Base-by-base conservation (phyloP, 2,797 vertebrate species). In the Bradypus variegatus region DNA sequence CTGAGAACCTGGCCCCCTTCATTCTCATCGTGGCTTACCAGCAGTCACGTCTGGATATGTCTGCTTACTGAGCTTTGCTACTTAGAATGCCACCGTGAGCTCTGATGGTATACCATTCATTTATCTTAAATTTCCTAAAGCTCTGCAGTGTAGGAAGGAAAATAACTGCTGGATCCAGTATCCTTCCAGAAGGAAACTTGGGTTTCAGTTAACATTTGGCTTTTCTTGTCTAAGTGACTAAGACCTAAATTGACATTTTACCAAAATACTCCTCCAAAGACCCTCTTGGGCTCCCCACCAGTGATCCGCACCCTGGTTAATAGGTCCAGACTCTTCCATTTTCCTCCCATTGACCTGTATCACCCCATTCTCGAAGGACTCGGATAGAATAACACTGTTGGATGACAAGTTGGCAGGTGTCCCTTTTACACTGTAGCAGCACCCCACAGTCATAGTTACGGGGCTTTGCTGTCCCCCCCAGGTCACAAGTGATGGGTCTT, bases 81-180 rank as follows among this genome's bases (percentile, higher is more conserved):
- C 69, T 72, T 76, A 55, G 45, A 60, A 60, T 0, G 12, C 45
- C 48, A 70, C 27, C n/a, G 53, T n/a, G 86, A 10, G 48, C 55
- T 60, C 53, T 41, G n/a, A 27, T 31, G 50, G 14, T 45, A 64
- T 76, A 33, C 50, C 6, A 3, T 88, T 65, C 33, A 12, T 79
- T 69, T 62, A 67, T 87, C 72, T 92, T 60, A 85, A 67, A 91
- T 31, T 62, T 48, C n/a, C 31, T 33, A 85, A 81, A 92, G 23
- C 38, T 23, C 21, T n/a, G 29, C 65, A 65, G 50, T 58, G 21
- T 70, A 14, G 8, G 33, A 60, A 4, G 16, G 33, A 50, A 53
- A 75, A 41, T 38, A 53, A 31, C 29, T 33, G 16, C 82, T 33
- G 31, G 65, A n/a, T 19, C 65, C 65, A 21, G 25, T 36, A 10